Base-by-base conservation (phyloP, 2,888 invertebrate genomes). In the Mythimna vitellina region DNA sequence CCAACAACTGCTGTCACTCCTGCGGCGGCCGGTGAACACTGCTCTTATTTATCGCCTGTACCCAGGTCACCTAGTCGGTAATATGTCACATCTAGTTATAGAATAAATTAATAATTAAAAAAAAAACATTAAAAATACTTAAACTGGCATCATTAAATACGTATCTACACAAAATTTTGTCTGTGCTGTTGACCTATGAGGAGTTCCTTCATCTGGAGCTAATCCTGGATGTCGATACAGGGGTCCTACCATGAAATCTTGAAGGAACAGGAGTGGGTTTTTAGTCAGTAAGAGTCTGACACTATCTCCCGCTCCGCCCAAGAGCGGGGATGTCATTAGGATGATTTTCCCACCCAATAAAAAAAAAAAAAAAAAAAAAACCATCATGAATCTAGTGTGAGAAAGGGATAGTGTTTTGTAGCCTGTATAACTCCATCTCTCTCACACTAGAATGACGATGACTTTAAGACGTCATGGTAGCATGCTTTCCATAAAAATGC, bases 1-100 rank as follows among this genome's bases (percentile, higher is more conserved):
- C 97, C 69, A 97, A 97, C 82, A 98, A 98, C 83, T 99, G 99
- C 92, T 99, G 99, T 90, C 96, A 96, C 64, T 97, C 98, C n/a
- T 98, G 98, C 88, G 88, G 77, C 29, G 89, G 91, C 3, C 87
- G 90, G 84, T 93, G 82, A 80, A 82, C 9, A 32, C n/a, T 57
- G 32, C 10, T 1, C 57, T 35, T n/a, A 57, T 56, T 20, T 8
- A 32, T n/a, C 25, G 22, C 25, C 14, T 54, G 2, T 14, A 54
- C 7, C 2, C 54, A 25, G 54, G 25, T 2, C 14, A 54, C 54
- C 7, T 14, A 25, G n/a, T n/a, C 49, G 49, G 49, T 51, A 51
- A 51, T 51, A 51, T 51, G n/a, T 20, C 49, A 51, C n/a, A 51
- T 51, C 49, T 51, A 51, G 49, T 51, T 51, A 7, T 51, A 51